Conservation (phyloP, 2,113 vertebrate genomes). For the Xerus inauris region DNA sequence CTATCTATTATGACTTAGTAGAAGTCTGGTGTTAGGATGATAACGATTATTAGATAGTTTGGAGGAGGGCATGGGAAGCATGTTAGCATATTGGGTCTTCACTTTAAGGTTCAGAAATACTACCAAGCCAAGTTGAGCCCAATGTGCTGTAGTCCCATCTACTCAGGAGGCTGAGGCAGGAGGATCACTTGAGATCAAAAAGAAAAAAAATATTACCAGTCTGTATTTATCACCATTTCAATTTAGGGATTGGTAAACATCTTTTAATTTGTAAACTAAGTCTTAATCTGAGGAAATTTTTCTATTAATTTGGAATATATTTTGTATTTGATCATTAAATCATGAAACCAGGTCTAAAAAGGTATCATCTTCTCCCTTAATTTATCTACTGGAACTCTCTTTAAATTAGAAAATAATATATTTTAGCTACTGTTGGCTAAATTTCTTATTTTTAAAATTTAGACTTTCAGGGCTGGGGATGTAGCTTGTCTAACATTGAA, state of each 20-base stretch:
- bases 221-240: not conserved
- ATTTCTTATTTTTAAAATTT: not conserved
- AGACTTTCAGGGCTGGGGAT: not conserved
- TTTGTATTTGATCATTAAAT: slow-evolving; percentile 44
- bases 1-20: not conserved
- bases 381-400: not conserved
- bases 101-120: not conserved
- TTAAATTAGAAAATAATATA: not conserved
- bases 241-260: not conserved
- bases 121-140: not conserved
- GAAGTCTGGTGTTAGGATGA: not conserved
- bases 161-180: not conserved
- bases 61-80: not conserved
- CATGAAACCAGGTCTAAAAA: not conserved
- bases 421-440: slow-evolving; percentile 51
- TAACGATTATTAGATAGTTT: not conserved
- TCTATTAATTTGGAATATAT: not conserved
- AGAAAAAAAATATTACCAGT: not conserved
- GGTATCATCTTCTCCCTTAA: not conserved
- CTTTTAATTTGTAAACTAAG: not conserved
- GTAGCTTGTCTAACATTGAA: not conserved
- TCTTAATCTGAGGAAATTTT: not conserved
- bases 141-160: not conserved
- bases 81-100: not conserved
- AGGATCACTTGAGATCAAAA: not conserved